A percentile compares a stretch with the other conserved stretches of the same genome.
phyloP scores from a whole-genome alignment of 2,888 invertebrate genomes.

The Pristionchus mayeri region DNA sequence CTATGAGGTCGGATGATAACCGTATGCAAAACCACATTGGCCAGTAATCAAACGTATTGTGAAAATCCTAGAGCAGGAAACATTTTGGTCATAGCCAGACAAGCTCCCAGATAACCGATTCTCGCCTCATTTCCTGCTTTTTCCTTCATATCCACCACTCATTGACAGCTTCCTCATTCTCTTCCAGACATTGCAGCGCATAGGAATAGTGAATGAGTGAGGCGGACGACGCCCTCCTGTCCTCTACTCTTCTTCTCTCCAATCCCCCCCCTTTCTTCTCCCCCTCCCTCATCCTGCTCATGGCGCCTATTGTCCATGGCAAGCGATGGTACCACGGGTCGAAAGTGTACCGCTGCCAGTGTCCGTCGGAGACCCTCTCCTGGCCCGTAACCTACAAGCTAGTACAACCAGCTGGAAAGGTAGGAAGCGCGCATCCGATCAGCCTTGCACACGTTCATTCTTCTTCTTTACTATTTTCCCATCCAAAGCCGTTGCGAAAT shows the following conservation, averaged over 20 bases:
- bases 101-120: too few species aligned
- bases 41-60: too few species aligned
- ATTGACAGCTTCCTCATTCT: slow-evolving; percentile 13
- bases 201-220: background rate
- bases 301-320: background rate
- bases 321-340: background rate
- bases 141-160: background rate
- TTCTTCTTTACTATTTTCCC: too few species aligned
- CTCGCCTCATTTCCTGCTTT: background rate
- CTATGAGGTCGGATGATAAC: too few species aligned
- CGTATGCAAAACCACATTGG: too few species aligned
- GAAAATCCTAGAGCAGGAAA: too few species aligned
- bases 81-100: too few species aligned
- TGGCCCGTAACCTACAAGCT: slow-evolving; percentile 32
- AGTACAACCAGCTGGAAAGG: background rate
- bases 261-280: background rate
- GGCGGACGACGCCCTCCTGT: slow-evolving; percentile 2
- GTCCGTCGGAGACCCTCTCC: background rate
- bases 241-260: slow-evolving; percentile 12
- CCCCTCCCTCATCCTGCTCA: background rate
- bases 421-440: too few species aligned
- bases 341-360: slow-evolving; percentile 6
- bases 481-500: too few species aligned
- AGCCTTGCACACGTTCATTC: too few species aligned
- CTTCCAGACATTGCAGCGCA: background rate